Conservation (phyloP, 2,113 vertebrate species). For the Megaceryle torquata region DNA sequence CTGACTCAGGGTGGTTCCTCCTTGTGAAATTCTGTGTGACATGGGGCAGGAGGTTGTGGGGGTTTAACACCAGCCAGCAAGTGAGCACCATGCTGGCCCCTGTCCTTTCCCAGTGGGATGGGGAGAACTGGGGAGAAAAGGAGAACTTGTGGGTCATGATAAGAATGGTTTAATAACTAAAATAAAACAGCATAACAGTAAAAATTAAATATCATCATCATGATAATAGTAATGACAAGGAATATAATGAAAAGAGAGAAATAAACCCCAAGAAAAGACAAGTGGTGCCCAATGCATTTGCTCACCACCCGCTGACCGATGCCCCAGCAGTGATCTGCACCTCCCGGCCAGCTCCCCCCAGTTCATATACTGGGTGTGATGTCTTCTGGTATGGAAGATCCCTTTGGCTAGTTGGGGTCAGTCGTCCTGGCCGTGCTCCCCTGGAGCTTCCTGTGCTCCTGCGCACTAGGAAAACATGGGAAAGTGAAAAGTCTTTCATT, state of each 20-base stretch:
- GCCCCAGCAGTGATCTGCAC: not conserved
- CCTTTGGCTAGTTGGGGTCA: not conserved
- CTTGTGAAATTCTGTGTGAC: too few relatives aligned
- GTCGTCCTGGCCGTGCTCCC: not conserved
- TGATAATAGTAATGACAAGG: not conserved
- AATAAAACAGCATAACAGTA: not conserved
- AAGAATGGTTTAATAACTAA: not conserved
- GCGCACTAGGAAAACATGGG: not conserved
- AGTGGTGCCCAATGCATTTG: not conserved
- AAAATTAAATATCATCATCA: too few relatives aligned
- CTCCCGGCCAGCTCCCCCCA: too few relatives aligned
- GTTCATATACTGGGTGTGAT: not conserved
- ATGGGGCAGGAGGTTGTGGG: rapidly evolving
- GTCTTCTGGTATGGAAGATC: not conserved
- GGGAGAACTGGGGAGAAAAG: not conserved
- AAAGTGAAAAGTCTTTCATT: not conserved
- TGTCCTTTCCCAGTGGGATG: not conserved
- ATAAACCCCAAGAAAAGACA: not conserved
- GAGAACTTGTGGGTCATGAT: not conserved
- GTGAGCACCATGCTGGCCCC: not conserved
- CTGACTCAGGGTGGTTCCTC: not conserved
- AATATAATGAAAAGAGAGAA: not conserved
- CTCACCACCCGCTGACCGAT: not conserved
- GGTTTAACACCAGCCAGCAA: not conserved
- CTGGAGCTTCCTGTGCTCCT: not conserved